Conservation (phyloP, 1,140 invertebrate genomes). For the Drosophila gunungcola region DNA sequence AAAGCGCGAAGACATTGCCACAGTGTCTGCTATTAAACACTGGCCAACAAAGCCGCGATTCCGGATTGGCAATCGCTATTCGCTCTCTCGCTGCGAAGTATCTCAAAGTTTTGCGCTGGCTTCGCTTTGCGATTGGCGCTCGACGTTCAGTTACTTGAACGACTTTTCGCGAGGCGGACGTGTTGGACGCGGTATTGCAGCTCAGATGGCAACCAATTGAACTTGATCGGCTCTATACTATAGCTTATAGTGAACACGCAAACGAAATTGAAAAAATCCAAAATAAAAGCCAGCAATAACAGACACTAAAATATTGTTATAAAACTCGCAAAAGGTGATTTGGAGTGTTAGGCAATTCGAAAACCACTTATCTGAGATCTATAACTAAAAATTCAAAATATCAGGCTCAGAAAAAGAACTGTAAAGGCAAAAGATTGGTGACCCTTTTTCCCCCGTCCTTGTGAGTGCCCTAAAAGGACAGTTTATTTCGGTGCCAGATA, state of each 20-base stretch:
- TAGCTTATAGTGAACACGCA: slow-evolving; percentile 54
- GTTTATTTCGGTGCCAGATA: slow-evolving; percentile 30
- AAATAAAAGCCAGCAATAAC: slow-evolving; percentile 25
- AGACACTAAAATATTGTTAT: slow-evolving; percentile 31
- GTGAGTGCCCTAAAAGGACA: slow-evolving; percentile 23
- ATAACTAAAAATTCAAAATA: neutral
- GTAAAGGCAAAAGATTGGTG: slow-evolving; percentile 15
- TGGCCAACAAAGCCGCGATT: slow-evolving; percentile 58
- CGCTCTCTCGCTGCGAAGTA: slow-evolving; percentile 17
- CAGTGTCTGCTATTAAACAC: slow-evolving; percentile 45
- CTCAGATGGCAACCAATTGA: slow-evolving; percentile 59
- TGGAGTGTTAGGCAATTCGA: neutral
- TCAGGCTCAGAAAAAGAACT: slow-evolving; percentile 11
- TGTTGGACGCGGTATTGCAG: slow-evolving; percentile 41
- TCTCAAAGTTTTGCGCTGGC: slow-evolving; percentile 19
- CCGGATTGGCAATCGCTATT: slow-evolving; percentile 3
- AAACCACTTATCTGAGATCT: neutral
- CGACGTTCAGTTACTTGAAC: slow-evolving; percentile 72
- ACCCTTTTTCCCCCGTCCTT: slow-evolving; percentile 24
- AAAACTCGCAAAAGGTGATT: slow-evolving; percentile 37
- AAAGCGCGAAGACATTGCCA: slow-evolving; percentile 51
- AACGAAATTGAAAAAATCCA: slow-evolving; percentile 40
- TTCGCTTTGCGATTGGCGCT: slow-evolving; percentile 27
- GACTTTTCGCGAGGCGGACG: slow-evolving; percentile 82
- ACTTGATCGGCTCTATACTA: slow-evolving; percentile 56